A percentile compares a stretch with the other conserved stretches of the same genome.
Evolutionary conservation across 2,113 vertebrate species (phyloP).

Genomic region (Rhinichthys klamathensis): DNA sequence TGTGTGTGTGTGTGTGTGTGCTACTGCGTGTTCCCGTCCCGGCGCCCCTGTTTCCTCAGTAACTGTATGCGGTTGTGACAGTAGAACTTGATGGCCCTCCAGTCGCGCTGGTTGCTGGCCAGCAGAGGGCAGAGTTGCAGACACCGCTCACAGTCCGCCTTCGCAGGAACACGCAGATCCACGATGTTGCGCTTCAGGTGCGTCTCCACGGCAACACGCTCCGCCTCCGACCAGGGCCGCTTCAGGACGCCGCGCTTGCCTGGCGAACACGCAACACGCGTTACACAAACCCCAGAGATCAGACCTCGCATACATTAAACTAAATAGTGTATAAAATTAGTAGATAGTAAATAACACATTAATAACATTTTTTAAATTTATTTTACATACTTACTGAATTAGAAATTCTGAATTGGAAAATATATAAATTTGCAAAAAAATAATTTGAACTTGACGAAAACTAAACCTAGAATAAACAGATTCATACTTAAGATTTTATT

Average conservation of each 20-base stretch:
- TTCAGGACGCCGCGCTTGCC: conserved; percentile 81
- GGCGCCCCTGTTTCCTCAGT: conserved; percentile 75
- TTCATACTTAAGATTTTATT: no score
- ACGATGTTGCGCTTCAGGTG: conserved; percentile 78
- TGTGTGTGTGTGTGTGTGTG: background rate
- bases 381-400: no score
- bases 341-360: no score
- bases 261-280: conserved; percentile 38
- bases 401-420: no score
- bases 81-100: conserved; percentile 81
- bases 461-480: no score
- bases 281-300: no score
- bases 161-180: conserved; percentile 77
- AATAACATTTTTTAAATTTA: no score
- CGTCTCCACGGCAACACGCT: conserved; percentile 78
- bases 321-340: no score
- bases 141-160: conserved; percentile 81
- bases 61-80: conserved; percentile 82
- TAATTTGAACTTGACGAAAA: no score
- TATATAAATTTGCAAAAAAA: no score
- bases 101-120: conserved; percentile 80
- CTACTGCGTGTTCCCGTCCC: background rate
- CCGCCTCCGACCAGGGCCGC: conserved; percentile 79
- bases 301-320: no score
- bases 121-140: conserved; percentile 79